Evolutionary conservation across 1,140 invertebrate genomes (phyloP), one percentile per base, ranked within the genome.

Genomic region (Oreohelix idahoensis): DNA sequence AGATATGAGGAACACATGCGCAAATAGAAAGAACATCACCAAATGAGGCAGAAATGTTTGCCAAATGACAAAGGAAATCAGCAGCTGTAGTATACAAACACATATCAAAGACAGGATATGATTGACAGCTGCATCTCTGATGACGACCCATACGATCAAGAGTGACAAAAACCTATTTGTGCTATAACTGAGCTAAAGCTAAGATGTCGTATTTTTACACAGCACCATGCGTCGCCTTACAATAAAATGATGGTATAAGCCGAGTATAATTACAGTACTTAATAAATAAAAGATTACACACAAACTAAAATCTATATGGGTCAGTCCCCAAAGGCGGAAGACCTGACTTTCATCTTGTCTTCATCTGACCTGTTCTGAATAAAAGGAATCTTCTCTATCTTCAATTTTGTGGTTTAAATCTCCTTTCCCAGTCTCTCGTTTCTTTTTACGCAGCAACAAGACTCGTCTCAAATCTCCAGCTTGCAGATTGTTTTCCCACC

Each of bases 201-300:
- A 32, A 32, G n/a, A 66, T n/a, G 15, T 53, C 20, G 23, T 38
- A 53, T 38, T 11, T 32, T 63, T 58, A 53, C 80, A 85, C 11
- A 86, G 84, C 69, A 76, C 79, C 63, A 83, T 83, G 77, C 87
- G 81, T 63, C 80, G 84, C 32, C 84, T 81, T 0, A 85, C 84
- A 39, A 88, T 86, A 83, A 91, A 90, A 86, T 95, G 89, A 83
- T 96, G 95, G 90, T 96, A 96, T 78, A 96, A 95, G 81, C 96
- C 80, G 81, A 96, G 93, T 83, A 96, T 93, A 88, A 96, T 95
- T 58, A 93, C 86, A 71, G 95, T 94, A 83, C 95, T 96, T 49
- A 94, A 91, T 45, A 95, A 89, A 89, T 96, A 97, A 35, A 96
- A 92, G 0, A 96, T 89, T 84, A 96, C 94, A 91, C 95, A 96